These are phyloP conservation scores for Plagodis pulveraria DNA, from an alignment of 2,888 invertebrate genomes.

Conservation along the genomic window DNA sequence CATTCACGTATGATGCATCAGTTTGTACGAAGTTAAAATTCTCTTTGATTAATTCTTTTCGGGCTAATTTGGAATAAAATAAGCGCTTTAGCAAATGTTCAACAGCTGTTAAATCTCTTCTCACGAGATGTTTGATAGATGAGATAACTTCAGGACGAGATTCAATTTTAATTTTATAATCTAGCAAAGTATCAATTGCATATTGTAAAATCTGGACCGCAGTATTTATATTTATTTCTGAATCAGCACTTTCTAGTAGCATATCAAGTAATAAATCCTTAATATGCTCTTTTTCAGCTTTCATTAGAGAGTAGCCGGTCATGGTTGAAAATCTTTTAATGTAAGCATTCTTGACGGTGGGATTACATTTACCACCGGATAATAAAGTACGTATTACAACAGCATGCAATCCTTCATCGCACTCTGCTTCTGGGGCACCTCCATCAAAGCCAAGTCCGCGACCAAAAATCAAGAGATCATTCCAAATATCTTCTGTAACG, in stretches of 20 bases:
- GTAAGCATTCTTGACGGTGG: conserved; percentile 45
- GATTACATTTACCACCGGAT: conserved; percentile 30
- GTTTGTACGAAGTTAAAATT: conserved; percentile 51
- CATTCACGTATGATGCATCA: conserved; percentile 59
- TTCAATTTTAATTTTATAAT: conserved; percentile 44
- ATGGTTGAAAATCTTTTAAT: conserved; percentile 51
- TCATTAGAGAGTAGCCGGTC: conserved; percentile 50
- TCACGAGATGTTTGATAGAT: conserved; percentile 41
- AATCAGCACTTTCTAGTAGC: conserved; percentile 38
- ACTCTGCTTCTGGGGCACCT: conserved; percentile 44
- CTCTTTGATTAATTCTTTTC: conserved; percentile 51
- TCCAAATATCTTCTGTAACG: conserved; percentile 51
- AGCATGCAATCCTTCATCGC: conserved; percentile 63
- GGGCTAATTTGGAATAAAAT: conserved; percentile 48
- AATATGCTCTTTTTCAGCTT: conserved; percentile 44
- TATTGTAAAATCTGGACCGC: conserved; percentile 3
- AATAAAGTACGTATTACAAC: conserved; percentile 57
- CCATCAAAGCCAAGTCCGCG: conserved; percentile 63
- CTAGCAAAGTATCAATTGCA: conserved; percentile 44
- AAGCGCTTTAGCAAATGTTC: conserved; percentile 44
- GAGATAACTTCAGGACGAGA: conserved; percentile 36
- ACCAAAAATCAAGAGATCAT: conserved; percentile 51
- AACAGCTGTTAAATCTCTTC: conserved; percentile 33
- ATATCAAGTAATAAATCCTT: conserved; percentile 36
- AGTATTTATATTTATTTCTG: conserved; percentile 20